Base-by-base conservation (phyloP, 2,113 vertebrate genomes). In the Urocitellus parryii region DNA sequence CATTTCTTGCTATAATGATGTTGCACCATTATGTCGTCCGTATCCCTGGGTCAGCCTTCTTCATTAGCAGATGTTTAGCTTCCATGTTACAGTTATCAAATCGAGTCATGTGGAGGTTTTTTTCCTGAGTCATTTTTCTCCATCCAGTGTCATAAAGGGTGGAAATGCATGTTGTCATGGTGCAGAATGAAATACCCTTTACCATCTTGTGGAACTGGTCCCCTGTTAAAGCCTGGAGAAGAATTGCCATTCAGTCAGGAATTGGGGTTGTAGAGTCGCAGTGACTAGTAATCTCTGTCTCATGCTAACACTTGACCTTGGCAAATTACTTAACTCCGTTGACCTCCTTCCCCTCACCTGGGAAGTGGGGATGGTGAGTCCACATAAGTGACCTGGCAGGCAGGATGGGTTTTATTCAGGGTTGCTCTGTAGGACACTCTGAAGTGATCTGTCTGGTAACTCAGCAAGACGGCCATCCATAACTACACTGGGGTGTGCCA, bases 391-490 rank as follows among this genome's bases (percentile, higher is more conserved):
- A 72, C 27, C 63, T 53, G 45, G 14, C 48, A 74, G 61, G n/a
- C n/a, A 63, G 78, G 78, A 37, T 80, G 58, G 24, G n/a, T 63
- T 17, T n/a, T 2, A 0, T 32, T 65, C 6, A 73, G 32, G 72
- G 42, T 67, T 67, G 77, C 34, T 67, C n/a, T 20, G 48, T 22
- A 42, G 84, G 76, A 12, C 53, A 5, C 32, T 58, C 24, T 2
- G 0, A 8, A 68, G 53, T 5, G 58, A 27, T 11, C 25, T 24
- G n/a, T 67, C 51, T 77, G 77, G 51, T 48, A 17, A 56, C n/a
- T 80, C 1, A 5, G 67, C 24, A 56, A 94, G 39, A 22, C 0
- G 0, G 67, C 8, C 74, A 14, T 78, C 18, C 18, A 0, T 22
- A 51, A 85, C 37, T 18, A 12, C 73, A 25, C n/a, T 1, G 78